Percentiles rank a stretch among this genome's conserved stretches.
These are phyloP conservation scores for Cosmorhoe ocellata DNA, from an alignment of 2,888 invertebrate species.

Conservation along the genomic window DNA sequence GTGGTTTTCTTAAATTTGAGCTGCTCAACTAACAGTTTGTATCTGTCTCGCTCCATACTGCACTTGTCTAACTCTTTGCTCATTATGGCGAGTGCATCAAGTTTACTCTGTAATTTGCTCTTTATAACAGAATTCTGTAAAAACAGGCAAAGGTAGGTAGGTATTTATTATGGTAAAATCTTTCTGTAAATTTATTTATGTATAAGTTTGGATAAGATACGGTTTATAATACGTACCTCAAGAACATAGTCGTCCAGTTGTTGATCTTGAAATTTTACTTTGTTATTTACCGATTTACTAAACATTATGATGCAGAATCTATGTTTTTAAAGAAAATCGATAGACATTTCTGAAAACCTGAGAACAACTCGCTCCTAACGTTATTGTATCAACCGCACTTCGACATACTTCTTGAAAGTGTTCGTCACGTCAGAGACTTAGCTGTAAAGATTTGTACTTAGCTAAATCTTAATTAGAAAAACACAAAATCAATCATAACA, in stretches of 20 bases:
- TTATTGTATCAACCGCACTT: too few species aligned
- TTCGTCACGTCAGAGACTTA: too few species aligned
- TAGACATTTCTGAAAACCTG: too few species aligned
- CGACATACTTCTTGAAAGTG: too few species aligned
- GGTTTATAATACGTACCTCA: conserved; percentile 54
- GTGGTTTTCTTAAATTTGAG: conserved; percentile 78
- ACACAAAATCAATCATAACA: too few species aligned
- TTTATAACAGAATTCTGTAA: conserved; percentile 84
- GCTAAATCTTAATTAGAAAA: too few species aligned
- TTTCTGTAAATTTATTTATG: too few species aligned
- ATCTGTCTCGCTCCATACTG: conserved; percentile 90
- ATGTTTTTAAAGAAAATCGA: too few species aligned
- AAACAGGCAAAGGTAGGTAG: neutral
- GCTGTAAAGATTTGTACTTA: too few species aligned
- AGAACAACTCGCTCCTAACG: too few species aligned
- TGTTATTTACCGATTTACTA: conserved; percentile 33
- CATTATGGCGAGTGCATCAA: conserved; percentile 90
- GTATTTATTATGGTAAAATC: too few species aligned
- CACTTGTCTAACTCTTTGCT: conserved; percentile 90
- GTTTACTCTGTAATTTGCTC: conserved; percentile 90
- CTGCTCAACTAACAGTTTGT: conserved; percentile 90
- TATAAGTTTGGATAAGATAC: neutral
- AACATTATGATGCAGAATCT: conserved; percentile 25
- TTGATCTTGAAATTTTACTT: conserved; percentile 75
- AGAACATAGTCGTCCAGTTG: conserved; percentile 74